These are phyloP conservation scores for Macaria notata DNA, from an alignment of 2,888 invertebrate genomes.

Conservation along the genomic window DNA sequence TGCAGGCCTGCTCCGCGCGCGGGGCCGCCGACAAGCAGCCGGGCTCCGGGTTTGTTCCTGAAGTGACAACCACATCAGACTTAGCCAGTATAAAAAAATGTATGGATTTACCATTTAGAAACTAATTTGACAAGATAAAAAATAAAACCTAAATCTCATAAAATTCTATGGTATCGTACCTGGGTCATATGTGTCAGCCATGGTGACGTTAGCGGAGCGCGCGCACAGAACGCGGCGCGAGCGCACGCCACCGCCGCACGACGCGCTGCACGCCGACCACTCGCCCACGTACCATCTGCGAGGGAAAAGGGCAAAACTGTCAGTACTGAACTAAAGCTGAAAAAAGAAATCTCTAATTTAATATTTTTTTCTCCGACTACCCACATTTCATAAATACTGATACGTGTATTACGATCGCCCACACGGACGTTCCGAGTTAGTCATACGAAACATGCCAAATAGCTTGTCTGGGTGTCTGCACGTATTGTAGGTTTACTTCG, in stretches of 20 bases:
- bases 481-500: too few species aligned
- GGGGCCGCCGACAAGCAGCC: conserved; percentile 91
- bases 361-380: too few species aligned
- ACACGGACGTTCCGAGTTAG: too few species aligned
- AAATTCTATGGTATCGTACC: conserved; percentile 39
- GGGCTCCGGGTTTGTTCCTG: conserved; percentile 86
- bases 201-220: conserved; percentile 87
- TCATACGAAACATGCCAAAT: too few species aligned
- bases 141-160: too few species aligned
- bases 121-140: too few species aligned
- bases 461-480: too few species aligned
- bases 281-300: conserved; percentile 93
- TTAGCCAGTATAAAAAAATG: too few species aligned
- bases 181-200: conserved; percentile 85
- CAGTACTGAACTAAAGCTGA: neutral
- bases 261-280: conserved; percentile 93
- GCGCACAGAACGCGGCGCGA: conserved; percentile 92
- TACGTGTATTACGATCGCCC: too few species aligned
- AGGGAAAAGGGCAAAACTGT: neutral
- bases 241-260: conserved; percentile 93
- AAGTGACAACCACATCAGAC: neutral
- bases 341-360: neutral
- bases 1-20: conserved; percentile 90
- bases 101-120: too few species aligned
- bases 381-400: too few species aligned